phyloP scores from a whole-genome alignment of 2,113 vertebrate species.

The Taxidea taxus region DNA sequence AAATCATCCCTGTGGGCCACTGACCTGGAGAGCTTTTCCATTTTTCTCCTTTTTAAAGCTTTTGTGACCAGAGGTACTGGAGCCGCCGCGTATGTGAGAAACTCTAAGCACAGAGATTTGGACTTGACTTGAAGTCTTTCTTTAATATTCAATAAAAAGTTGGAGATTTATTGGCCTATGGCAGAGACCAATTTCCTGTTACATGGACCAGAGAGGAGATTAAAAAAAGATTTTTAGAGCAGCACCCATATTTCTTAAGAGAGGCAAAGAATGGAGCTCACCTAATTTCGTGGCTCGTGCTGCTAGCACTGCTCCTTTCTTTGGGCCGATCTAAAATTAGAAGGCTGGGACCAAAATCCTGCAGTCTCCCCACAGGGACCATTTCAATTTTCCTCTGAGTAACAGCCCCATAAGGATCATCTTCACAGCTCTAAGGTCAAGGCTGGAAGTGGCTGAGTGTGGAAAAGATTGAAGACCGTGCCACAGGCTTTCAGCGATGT shows the following conservation, averaged over 20 bases:
- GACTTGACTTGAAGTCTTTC: constrained; percentile 54
- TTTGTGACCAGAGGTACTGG: constrained; percentile 19
- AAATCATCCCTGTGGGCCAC: constrained; percentile 31
- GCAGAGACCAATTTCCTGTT: constrained; percentile 63
- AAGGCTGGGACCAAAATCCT: constrained; percentile 49
- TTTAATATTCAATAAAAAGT: constrained; percentile 65
- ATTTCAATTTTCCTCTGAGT: constrained; percentile 66
- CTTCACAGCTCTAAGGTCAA: constrained; percentile 50
- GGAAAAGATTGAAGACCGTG: constrained; percentile 54
- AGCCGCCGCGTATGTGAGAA: constrained; percentile 34
- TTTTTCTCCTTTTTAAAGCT: constrained; percentile 62
- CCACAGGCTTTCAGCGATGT: constrained; percentile 15
- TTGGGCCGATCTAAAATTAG: constrained; percentile 69
- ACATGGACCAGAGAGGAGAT: constrained; percentile 42
- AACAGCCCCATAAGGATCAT: constrained; percentile 61
- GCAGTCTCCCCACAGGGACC: constrained; percentile 31
- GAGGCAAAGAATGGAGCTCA: constrained; percentile 51
- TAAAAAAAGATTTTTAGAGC: constrained; percentile 62
- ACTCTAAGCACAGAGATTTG: constrained; percentile 63
- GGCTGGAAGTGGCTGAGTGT: constrained; percentile 54
- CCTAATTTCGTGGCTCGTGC: constrained; percentile 48
- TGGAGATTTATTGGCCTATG: constrained; percentile 54
- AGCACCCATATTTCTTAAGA: constrained; percentile 56
- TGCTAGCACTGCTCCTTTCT: constrained; percentile 13
- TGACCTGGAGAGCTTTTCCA: constrained; percentile 52